Evolutionary conservation across 2,797 vertebrate genomes (phyloP), one percentile per base, ranked within the genome.

Genomic region (Sebastes trivittatus): DNA sequence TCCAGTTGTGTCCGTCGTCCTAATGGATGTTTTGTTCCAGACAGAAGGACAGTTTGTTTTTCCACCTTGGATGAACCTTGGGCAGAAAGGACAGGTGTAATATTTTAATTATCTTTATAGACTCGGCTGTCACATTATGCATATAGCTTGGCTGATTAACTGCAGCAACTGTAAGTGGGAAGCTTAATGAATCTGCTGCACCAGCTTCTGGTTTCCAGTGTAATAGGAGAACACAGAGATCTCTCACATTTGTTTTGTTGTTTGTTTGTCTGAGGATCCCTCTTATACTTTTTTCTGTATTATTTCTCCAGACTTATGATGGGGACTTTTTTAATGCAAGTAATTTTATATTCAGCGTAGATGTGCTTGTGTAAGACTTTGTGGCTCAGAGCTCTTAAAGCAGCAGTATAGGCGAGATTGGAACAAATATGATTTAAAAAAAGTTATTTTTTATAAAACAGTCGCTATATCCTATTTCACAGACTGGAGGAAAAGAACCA

Each of bases 1-100:
- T 70, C 68, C 74, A 70, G 52, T 74, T 54, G 63, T 46, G 69
- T 83, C 75, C 9, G 49, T 79, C 22, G 10, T 82, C 69, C 46
- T 83, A 85, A 91, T 89, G 72, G 74, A 64, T 7, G n/a, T 72
- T 90, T 89, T 89, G 82, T 89, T 84, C 88, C 84, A 81, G 77
- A 86, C 56, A 66, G 72, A 81, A 59, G 25, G n/a, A 20, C 72
- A 27, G 32, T 83, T 84, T 85, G 79, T 90, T 88, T 84, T 88
- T 84, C 60, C 79, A 88, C 77, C 86, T 89, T 90, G 92, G 83
- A 74, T 78, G 74, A 85, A 87, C 86, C 63, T 75, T 69, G 30
- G 25, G 13, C 34, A 73, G 82, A 71, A 79, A 71, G 55, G 82
- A 89, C 73, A 84, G 36, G 79, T 88, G 85, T 74, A 75, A 75